Conservation (phyloP, 2,888 invertebrate species). For the Archips xylosteana region DNA sequence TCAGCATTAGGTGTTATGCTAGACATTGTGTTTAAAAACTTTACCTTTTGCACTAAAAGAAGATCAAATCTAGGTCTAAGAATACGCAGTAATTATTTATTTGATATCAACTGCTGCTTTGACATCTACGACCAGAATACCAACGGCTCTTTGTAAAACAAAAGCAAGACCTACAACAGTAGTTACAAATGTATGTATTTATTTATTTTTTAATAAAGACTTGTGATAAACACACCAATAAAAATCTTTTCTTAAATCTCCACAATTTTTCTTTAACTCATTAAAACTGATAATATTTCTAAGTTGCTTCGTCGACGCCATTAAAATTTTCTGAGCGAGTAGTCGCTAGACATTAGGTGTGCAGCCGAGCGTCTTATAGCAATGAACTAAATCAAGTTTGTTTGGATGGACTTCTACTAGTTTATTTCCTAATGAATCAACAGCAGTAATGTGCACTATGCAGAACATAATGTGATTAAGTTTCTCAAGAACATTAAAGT, state of each 20-base stretch:
- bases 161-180: too few relatives aligned
- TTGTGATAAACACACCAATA: neutral
- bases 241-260: neutral
- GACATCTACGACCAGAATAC: too few relatives aligned
- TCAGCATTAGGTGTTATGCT: too few relatives aligned
- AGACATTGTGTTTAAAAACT: too few relatives aligned
- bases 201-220: too few relatives aligned
- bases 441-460: neutral
- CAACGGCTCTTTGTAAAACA: too few relatives aligned
- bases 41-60: too few relatives aligned
- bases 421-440: neutral
- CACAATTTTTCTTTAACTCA: conserved; percentile 2
- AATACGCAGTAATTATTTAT: too few relatives aligned
- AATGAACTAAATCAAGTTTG: conserved; percentile 15
- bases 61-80: too few relatives aligned
- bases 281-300: conserved; percentile 15
- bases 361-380: conserved; percentile 9
- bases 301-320: conserved; percentile 1
- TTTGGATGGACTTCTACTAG: conserved; percentile 9
- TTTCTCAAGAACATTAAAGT: neutral
- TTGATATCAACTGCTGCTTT: too few relatives aligned
- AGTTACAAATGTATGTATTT: too few relatives aligned
- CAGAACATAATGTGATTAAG: neutral
- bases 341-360: conserved; percentile 5
- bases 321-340: conserved; percentile 35